Evolutionary conservation across 2,888 invertebrate species (phyloP), one percentile per base, ranked within the genome.

Genomic region (Pammene aurita): DNA sequence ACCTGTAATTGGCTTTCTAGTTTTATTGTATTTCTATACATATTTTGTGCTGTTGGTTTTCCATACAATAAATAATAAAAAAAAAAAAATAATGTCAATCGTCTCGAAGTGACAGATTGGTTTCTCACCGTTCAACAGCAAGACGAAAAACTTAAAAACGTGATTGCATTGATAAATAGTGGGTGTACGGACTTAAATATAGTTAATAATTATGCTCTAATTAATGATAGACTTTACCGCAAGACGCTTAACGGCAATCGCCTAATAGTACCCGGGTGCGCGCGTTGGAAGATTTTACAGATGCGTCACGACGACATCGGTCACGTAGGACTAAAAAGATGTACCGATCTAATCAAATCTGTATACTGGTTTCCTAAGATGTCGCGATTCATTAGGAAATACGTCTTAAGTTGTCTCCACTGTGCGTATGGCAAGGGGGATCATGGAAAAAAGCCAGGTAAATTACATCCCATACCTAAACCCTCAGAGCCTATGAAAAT

Each of bases 261-360:
- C 16, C 71, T 82, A 4, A 77, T 78, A 18, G 80, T 82, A 0
- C 81, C 80, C 0, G 60, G 57, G n/a, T 44, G n/a, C 2, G 76
- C 78, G 41, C 69, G 78, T 10, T 84, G 80, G 75, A 80, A 71
- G 66, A 62, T 83, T 6, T 13, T 80, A 0, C 78, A 78, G 50
- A 80, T 76, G 76, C 73, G 76, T 54, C 82, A 81, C 64, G 81
- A 83, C 68, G 75, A 81, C 0, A 78, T 82, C n/a, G 82, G 82
- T 1, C 80, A 83, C 62, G 67, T 77, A n/a, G 77, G 77, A 0
- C 66, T 78, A 4, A 66, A 78, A n/a, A 65, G 71, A 13, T 77
- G 76, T 54, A 44, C n/a, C 14, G 73, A 75, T 5, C 14, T 79
- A 9, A 77, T 82, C 13, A 82, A 81, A 72, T 69, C 63, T 0